Conservation (phyloP, 2,888 invertebrate genomes). For the Hylaea fasciaria region DNA sequence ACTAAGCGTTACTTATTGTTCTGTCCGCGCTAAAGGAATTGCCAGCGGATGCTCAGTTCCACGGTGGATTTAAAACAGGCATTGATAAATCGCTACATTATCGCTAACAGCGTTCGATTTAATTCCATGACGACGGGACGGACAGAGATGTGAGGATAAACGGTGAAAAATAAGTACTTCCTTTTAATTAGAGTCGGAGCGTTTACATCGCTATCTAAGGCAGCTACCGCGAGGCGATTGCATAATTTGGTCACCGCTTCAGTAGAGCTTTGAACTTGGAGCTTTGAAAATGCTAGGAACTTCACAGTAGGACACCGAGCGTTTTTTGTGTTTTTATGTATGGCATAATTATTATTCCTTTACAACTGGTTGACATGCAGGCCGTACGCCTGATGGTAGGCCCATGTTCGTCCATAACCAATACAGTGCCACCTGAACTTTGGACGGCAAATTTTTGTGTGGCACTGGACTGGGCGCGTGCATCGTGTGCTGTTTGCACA, state of each 20-base stretch:
- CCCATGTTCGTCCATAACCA: too few species aligned
- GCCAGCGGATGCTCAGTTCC: constrained; percentile 67
- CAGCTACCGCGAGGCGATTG: neutral
- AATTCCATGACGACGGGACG: constrained; percentile 52
- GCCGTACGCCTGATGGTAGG: too few species aligned
- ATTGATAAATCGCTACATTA: constrained; percentile 77
- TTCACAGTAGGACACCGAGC: too few species aligned
- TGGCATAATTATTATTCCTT: too few species aligned
- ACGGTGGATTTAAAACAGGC: constrained; percentile 72
- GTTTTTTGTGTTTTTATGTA: too few species aligned
- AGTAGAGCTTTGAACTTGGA: neutral
- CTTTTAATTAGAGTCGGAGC: constrained; percentile 44
- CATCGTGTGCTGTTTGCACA: too few species aligned
- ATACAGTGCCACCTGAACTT: too few species aligned
- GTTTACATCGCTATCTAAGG: constrained; percentile 32
- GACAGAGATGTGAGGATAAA: constrained; percentile 59
- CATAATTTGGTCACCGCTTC: neutral
- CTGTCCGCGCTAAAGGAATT: constrained; percentile 65
- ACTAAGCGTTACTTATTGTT: constrained; percentile 74
- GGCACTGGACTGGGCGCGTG: too few species aligned
- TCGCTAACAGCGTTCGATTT: constrained; percentile 72
- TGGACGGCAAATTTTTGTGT: too few species aligned
- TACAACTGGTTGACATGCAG: too few species aligned
- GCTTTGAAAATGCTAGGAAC: neutral
- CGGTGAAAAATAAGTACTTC: constrained; percentile 50